Conservation (phyloP, 2,113 vertebrate species). For the Emydura subglobosa region DNA sequence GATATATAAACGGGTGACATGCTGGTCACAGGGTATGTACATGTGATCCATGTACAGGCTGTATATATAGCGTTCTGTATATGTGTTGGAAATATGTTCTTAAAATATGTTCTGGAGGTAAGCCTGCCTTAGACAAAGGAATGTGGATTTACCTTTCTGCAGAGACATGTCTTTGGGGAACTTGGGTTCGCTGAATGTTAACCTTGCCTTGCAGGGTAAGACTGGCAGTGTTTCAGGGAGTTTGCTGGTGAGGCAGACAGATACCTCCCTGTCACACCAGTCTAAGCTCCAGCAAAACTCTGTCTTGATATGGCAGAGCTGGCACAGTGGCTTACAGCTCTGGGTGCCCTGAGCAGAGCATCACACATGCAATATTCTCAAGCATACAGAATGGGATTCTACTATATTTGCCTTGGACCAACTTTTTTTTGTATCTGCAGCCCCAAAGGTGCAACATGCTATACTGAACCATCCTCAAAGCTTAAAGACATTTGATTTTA, state of each 20-base stretch:
- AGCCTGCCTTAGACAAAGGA: not conserved
- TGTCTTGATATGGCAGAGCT: not conserved
- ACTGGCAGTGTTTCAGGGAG: not conserved
- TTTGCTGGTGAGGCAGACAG: not conserved
- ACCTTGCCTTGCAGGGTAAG: not conserved
- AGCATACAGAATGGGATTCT: constrained; percentile 23
- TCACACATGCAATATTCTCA: not conserved
- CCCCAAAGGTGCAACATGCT: not conserved
- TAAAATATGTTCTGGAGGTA: not conserved
- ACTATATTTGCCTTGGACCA: not conserved
- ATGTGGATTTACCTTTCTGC: not conserved
- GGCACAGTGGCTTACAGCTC: not conserved
- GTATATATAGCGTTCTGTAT: not conserved
- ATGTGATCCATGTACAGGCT: not conserved
- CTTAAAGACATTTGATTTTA: not conserved
- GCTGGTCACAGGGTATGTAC: not conserved
- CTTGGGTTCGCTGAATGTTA: not conserved
- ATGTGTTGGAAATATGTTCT: not conserved
- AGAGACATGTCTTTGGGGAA: not conserved
- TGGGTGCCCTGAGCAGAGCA: not conserved
- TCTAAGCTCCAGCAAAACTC: not conserved
- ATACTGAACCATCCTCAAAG: not conserved
- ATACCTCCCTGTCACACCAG: too few relatives aligned
- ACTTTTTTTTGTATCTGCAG: not conserved
- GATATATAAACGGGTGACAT: not conserved